A percentile compares a stretch with the other conserved stretches of the same genome.
phyloP scores from a whole-genome alignment of 2,888 invertebrate genomes.

The Pimpla rufipes region DNA sequence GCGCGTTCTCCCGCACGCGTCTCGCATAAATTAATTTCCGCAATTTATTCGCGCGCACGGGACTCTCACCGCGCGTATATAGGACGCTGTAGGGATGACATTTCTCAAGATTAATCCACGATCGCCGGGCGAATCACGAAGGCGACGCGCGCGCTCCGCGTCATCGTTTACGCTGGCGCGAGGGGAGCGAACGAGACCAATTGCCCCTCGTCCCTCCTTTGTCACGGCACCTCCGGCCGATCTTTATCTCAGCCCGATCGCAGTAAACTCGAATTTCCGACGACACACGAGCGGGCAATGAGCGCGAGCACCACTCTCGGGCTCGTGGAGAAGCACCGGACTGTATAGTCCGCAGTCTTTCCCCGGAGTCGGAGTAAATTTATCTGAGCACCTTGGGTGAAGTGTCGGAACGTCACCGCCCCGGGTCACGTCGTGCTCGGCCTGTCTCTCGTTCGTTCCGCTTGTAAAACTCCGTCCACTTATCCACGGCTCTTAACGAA shows the following conservation, averaged over 20 bases:
- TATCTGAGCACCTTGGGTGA: not conserved
- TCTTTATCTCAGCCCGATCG: constrained; percentile 13
- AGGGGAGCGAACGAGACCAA: constrained; percentile 11
- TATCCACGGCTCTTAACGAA: constrained; percentile 61
- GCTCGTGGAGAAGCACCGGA: constrained; percentile 4
- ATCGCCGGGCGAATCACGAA: constrained; percentile 34
- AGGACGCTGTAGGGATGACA: constrained; percentile 2
- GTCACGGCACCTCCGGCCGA: constrained; percentile 1
- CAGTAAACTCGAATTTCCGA: not conserved
- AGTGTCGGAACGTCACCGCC: constrained; percentile 6
- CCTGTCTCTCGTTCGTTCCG: constrained; percentile 21
- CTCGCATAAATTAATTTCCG: constrained; percentile 51
- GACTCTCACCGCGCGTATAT: not conserved
- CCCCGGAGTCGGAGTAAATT: not conserved
- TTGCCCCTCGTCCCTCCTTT: constrained; percentile 15
- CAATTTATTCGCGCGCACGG: constrained; percentile 37
- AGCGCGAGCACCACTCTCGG: constrained; percentile 14
- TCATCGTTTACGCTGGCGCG: constrained; percentile 18
- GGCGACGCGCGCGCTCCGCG: not conserved
- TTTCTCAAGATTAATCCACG: constrained; percentile 27
- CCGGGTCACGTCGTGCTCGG: not conserved
- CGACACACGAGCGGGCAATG: not conserved
- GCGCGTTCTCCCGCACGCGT: constrained; percentile 26
- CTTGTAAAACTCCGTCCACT: constrained; percentile 64
- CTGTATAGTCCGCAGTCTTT: not conserved